These are phyloP conservation scores for Dynastes hyllus DNA, from an alignment of 2,888 invertebrate genomes.

Conservation along the genomic window DNA sequence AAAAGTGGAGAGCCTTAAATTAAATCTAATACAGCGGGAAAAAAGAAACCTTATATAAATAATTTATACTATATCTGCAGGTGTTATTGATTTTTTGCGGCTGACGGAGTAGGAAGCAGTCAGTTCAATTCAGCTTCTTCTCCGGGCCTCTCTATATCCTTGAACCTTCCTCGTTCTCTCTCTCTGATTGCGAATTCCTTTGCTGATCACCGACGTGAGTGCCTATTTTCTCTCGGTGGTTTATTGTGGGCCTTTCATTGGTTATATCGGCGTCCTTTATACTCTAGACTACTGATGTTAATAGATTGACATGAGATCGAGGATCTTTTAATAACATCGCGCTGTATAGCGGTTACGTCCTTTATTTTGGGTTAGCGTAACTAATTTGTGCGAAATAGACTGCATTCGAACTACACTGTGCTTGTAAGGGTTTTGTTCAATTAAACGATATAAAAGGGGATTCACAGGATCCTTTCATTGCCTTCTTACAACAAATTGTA, in stretches of 20 bases:
- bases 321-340: slow-evolving; percentile 30
- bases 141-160: slow-evolving; percentile 22
- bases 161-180: slow-evolving; percentile 33
- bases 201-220: slow-evolving; percentile 46
- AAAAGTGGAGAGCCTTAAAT: slow-evolving; percentile 27
- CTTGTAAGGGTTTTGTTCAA: background rate
- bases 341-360: background rate
- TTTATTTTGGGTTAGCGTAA: background rate
- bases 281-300: slow-evolving; percentile 7
- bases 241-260: slow-evolving; percentile 46
- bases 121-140: slow-evolving; percentile 9
- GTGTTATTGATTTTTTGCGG: slow-evolving; percentile 35
- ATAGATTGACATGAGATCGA: slow-evolving; percentile 34
- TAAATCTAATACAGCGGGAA: slow-evolving; percentile 35
- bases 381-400: too few species aligned
- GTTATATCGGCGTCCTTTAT: slow-evolving; percentile 42
- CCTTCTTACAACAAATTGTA: too few species aligned
- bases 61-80: slow-evolving; percentile 45
- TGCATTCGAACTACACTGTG: too few species aligned
- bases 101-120: slow-evolving; percentile 11
- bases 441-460: too few species aligned
- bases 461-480: too few species aligned
- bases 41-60: slow-evolving; percentile 42
- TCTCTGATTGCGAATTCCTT: slow-evolving; percentile 49
- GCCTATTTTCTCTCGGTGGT: slow-evolving; percentile 48